phyloP scores from a whole-genome alignment of 2,113 vertebrate species.

The Leucopsar rothschildi region DNA sequence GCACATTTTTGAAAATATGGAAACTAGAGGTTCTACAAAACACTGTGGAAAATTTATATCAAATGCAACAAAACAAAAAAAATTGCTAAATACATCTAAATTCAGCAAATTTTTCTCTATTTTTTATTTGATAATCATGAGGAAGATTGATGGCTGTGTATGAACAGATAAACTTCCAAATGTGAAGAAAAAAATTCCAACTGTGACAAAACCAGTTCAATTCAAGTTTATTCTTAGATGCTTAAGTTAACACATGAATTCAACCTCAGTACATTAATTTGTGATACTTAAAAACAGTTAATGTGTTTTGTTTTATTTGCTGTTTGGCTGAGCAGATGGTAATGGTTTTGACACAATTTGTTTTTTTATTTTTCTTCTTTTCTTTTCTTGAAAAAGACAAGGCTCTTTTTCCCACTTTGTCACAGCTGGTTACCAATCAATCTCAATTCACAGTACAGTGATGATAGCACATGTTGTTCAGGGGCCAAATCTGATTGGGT shows the following conservation, averaged over 20 bases:
- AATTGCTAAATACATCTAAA: neutral
- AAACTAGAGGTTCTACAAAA: neutral
- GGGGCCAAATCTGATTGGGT: slow-evolving; percentile 78
- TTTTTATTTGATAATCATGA: neutral
- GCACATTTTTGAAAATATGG: neutral
- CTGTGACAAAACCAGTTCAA: neutral
- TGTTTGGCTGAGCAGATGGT: slow-evolving; percentile 72
- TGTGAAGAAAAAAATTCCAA: neutral
- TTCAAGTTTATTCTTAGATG: neutral
- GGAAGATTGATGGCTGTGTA: neutral
- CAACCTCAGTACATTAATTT: slow-evolving; percentile 19
- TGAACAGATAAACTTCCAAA: neutral
- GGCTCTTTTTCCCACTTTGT: slow-evolving; percentile 71
- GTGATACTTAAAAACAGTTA: slow-evolving; percentile 56
- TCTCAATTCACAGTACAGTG: slow-evolving; percentile 78
- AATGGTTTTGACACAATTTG: slow-evolving; percentile 68
- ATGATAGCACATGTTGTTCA: slow-evolving; percentile 77
- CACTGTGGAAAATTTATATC: neutral
- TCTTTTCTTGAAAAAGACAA: slow-evolving; percentile 45
- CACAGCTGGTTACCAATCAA: slow-evolving; percentile 80
- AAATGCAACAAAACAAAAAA: neutral
- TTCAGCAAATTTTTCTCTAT: neutral
- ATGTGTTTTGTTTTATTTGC: slow-evolving; percentile 62
- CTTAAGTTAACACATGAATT: neutral
- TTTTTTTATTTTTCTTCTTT: slow-evolving; percentile 49